A percentile compares a stretch with the other conserved stretches of the same genome.
Conservation (phyloP, 2,113 vertebrate genomes). For the Indicator indicator region DNA sequence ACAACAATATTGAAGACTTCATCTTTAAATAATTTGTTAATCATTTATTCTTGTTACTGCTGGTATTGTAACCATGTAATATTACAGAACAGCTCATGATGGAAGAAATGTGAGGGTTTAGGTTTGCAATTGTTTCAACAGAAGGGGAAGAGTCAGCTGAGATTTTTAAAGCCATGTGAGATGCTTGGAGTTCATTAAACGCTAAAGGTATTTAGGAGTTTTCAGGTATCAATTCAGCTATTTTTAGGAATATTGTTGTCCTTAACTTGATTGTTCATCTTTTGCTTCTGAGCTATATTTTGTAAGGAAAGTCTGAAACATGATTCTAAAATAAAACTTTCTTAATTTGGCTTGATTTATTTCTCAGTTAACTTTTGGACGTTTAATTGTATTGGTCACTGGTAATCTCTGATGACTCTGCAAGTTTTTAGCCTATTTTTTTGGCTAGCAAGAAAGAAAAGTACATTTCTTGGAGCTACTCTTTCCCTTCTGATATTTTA, state of each 20-base stretch:
- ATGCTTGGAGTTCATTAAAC: neutral
- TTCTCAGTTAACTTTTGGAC: neutral
- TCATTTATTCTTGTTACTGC: neutral
- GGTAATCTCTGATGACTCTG: neutral
- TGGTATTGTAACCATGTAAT: neutral
- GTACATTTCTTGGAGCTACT: neutral
- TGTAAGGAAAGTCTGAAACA: neutral
- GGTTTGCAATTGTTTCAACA: neutral
- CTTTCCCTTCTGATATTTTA: neutral
- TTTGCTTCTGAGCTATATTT: neutral
- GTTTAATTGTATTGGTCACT: neutral
- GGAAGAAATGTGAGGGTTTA: neutral
- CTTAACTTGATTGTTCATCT: neutral
- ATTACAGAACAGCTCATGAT: neutral
- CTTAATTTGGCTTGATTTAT: neutral
- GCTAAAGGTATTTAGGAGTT: neutral
- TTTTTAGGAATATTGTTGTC: neutral
- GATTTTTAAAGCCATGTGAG: neutral
- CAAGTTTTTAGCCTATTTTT: neutral
- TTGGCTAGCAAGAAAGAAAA: neutral
- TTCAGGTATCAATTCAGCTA: neutral
- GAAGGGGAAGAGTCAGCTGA: neutral
- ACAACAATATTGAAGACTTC: neutral
- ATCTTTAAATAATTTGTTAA: constrained; percentile 3
- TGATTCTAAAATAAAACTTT: neutral